Conservation (phyloP, 2,888 invertebrate genomes). For the Leistus spinibarbis region DNA sequence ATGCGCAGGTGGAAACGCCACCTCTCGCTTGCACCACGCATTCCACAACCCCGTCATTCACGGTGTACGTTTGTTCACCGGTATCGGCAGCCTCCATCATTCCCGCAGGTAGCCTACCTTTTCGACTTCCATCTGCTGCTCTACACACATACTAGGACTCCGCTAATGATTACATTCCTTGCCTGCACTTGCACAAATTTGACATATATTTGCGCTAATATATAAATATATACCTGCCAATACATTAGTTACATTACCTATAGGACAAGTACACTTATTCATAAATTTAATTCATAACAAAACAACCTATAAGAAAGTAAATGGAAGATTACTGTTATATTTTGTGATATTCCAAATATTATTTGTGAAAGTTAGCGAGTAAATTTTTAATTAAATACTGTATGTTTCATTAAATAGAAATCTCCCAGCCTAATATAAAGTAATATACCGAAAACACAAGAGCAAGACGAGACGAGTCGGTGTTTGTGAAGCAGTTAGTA, state of each 20-base stretch:
- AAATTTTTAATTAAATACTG: neutral
- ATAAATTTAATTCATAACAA: too few relatives aligned
- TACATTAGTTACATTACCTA: too few relatives aligned
- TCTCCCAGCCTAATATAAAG: neutral
- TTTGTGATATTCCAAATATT: neutral
- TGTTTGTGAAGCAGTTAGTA: neutral
- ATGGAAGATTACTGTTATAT: neutral
- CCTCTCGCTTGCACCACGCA: constrained; percentile 6
- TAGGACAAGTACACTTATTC: too few relatives aligned
- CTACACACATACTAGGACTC: neutral
- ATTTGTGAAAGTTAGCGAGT: neutral
- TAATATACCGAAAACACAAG: neutral
- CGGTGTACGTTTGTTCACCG: constrained; percentile 2
- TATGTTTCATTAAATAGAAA: neutral
- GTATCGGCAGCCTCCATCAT: neutral
- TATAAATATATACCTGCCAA: too few relatives aligned
- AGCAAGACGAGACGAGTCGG: neutral
- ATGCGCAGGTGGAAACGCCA: neutral
- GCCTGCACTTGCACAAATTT: too few relatives aligned
- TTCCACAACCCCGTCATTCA: constrained; percentile 24
- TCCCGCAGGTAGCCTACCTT: constrained; percentile 12
- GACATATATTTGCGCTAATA: too few relatives aligned
- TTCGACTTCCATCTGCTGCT: constrained; percentile 19
- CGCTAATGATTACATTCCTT: too few relatives aligned
- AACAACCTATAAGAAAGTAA: neutral